phyloP scores from a whole-genome alignment of 2,797 vertebrate species.

The Rhynchotus rufescens region DNA sequence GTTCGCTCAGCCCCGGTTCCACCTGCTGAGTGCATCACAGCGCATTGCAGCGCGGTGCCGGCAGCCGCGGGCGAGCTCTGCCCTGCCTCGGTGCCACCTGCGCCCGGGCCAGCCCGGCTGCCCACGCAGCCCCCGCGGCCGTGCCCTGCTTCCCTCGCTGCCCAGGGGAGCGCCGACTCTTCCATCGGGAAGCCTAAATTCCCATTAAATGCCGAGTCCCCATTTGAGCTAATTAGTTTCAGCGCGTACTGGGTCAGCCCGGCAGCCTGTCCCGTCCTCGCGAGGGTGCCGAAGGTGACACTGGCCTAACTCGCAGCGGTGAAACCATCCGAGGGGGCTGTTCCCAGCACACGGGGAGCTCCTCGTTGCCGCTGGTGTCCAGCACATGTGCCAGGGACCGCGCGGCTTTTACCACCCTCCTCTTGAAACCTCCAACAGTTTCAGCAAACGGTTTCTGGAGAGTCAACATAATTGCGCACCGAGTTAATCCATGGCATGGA shows the following conservation, averaged over 20 bases:
- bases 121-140: too few relatives aligned
- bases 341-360: too few relatives aligned
- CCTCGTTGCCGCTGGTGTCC: too few relatives aligned
- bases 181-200: not conserved
- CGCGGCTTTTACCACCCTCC: too few relatives aligned
- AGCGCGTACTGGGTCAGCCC: not conserved
- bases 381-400: too few relatives aligned
- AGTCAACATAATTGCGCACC: not conserved
- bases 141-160: not conserved
- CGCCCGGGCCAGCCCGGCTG: not conserved
- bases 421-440: not conserved
- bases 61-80: not conserved
- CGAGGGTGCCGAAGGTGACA: too few relatives aligned
- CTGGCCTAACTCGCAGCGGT: too few relatives aligned
- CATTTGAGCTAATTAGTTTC: not conserved
- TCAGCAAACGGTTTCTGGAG: not conserved
- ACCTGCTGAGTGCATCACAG: not conserved
- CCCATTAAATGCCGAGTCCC: not conserved
- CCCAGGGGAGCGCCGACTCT: too few relatives aligned
- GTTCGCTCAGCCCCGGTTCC: not conserved
- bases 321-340: too few relatives aligned
- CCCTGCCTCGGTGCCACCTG: not conserved
- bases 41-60: not conserved
- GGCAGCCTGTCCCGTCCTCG: not conserved
- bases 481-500: constrained; percentile 20